These are phyloP conservation scores for Melanotaenia trifasciata DNA, from an alignment of 2,797 vertebrate species.

Conservation along the genomic window DNA sequence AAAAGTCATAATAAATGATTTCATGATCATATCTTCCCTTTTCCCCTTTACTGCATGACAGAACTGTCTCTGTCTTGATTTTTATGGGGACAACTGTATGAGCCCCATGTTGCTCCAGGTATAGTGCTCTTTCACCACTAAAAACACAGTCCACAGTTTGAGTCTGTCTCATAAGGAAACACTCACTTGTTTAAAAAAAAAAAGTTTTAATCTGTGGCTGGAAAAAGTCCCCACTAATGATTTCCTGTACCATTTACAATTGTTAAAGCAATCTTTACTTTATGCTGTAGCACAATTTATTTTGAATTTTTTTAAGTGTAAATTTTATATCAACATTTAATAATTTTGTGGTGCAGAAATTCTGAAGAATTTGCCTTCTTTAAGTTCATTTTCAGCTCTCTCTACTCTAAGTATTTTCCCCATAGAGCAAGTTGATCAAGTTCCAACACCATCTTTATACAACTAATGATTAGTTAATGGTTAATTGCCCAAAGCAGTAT, in stretches of 20 bases:
- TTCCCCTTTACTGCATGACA: no score
- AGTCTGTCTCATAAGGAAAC: no score
- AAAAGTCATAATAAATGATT: background rate
- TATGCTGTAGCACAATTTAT: no score
- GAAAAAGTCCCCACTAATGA: no score
- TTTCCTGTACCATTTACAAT: background rate
- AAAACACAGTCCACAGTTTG: no score
- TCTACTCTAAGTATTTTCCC: background rate
- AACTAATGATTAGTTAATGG: background rate
- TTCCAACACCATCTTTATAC: background rate
- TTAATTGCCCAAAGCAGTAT: background rate
- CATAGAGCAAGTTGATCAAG: background rate
- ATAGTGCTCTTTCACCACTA: background rate
- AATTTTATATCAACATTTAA: no score
- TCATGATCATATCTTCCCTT: background rate
- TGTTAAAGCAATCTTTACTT: background rate
- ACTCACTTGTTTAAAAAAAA: no score
- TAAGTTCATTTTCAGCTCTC: background rate
- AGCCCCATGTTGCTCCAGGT: background rate
- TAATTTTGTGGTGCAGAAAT: no score
- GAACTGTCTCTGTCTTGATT: no score
- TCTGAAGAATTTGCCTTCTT: background rate
- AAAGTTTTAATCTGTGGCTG: no score
- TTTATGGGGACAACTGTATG: background rate
- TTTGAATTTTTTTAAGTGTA: no score